Percentiles rank a stretch among this genome's conserved stretches.
These are phyloP conservation scores for Seriola dumerili DNA, from an alignment of 2,113 vertebrate species.

Conservation along the genomic window DNA sequence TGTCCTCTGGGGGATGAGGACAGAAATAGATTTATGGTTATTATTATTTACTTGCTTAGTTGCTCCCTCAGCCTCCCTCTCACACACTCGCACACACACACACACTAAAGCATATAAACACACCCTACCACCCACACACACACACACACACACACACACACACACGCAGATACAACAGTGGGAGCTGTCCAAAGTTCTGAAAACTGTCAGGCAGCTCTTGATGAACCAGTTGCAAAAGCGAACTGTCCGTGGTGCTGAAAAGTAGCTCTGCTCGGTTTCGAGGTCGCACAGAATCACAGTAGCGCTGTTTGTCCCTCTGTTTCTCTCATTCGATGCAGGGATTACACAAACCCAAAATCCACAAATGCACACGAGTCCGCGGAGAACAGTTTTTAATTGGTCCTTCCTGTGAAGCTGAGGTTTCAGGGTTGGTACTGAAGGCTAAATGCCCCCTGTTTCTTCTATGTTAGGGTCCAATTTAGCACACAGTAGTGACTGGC, in stretches of 20 bases:
- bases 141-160: not conserved
- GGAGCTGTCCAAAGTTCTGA: conserved; percentile 69
- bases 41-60: conserved; percentile 72
- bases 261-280: not conserved
- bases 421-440: conserved; percentile 54
- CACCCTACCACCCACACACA: not conserved
- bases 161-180: not conserved
- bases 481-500: conserved; percentile 55
- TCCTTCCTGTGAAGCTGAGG: conserved; percentile 60
- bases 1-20: conserved; percentile 62
- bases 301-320: conserved; percentile 16
- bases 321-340: conserved; percentile 26
- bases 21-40: conserved; percentile 75
- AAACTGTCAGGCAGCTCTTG: conserved; percentile 19
- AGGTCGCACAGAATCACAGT: conserved; percentile 10
- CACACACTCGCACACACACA: conserved; percentile 7
- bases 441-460: conserved; percentile 67
- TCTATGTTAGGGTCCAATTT: conserved; percentile 70
- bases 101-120: conserved; percentile 15
- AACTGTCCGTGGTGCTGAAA: conserved; percentile 73
- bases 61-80: conserved; percentile 1
- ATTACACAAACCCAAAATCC: conserved; percentile 49
- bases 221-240: not conserved
- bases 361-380: conserved; percentile 31
- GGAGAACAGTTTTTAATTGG: conserved; percentile 70